phyloP scores from a whole-genome alignment of 1,140 invertebrate species.

The Bombus haemorrhoidalis region DNA sequence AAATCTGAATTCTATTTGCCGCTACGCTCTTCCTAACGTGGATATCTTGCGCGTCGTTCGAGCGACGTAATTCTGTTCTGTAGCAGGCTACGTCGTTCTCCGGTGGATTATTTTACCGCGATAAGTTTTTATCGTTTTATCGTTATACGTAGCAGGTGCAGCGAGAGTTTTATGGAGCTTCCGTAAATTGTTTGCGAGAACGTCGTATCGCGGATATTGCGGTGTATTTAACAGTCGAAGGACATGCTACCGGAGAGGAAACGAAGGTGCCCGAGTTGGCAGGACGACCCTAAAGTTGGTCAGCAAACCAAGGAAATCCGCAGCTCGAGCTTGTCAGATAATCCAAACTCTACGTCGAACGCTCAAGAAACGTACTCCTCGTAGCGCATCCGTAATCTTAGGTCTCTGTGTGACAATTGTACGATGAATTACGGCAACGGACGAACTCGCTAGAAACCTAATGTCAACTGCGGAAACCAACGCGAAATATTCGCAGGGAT shows the following conservation, averaged over 20 bases:
- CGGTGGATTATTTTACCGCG: too few species aligned
- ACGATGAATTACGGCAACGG: not conserved
- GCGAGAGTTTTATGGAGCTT: not conserved
- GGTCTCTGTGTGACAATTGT: not conserved
- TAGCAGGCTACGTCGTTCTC: not conserved
- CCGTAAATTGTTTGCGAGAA: too few species aligned
- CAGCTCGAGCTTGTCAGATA: conserved; percentile 23
- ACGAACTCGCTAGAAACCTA: not conserved
- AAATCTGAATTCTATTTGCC: not conserved
- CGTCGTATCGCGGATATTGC: not conserved
- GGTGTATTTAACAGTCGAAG: not conserved
- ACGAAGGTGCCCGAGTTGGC: conserved; percentile 25
- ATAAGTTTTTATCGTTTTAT: not conserved
- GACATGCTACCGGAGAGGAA: conserved; percentile 8
- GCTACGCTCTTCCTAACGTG: too few species aligned
- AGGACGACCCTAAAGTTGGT: conserved; percentile 24
- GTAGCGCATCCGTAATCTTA: conserved; percentile 5
- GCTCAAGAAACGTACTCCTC: not conserved
- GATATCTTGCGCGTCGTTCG: not conserved
- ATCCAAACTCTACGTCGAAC: conserved; percentile 18
- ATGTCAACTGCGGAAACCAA: not conserved
- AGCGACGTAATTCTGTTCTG: not conserved
- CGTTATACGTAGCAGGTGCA: not conserved
- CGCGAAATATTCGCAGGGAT: not conserved
- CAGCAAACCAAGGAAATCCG: conserved; percentile 33